Conservation (phyloP, 2,797 vertebrate species). For the Phrynocephalus guinanensis region DNA sequence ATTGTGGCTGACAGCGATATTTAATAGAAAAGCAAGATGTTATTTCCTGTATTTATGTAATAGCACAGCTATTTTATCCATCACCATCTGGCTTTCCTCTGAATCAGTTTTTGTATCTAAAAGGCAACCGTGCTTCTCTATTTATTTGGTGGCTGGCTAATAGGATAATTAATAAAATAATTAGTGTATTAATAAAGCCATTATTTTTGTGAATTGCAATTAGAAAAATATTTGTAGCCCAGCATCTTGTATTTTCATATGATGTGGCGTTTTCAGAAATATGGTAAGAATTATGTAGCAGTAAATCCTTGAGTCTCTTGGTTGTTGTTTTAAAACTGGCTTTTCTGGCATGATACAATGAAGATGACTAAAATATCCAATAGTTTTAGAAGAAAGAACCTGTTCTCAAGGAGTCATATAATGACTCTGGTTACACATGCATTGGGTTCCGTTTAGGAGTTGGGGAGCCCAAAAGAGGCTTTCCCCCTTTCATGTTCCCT, state of each 20-base stretch:
- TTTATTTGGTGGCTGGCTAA: not conserved
- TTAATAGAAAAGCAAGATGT: slow-evolving; percentile 21
- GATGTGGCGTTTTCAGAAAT: not conserved
- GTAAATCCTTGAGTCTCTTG: not conserved
- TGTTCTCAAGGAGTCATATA: no score
- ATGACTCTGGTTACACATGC: no score
- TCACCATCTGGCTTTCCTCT: slow-evolving; percentile 10
- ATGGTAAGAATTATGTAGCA: not conserved
- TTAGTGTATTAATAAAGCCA: not conserved
- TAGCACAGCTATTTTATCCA: slow-evolving; percentile 35
- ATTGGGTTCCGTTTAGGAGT: no score
- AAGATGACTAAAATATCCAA: no score
- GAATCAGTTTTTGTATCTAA: slow-evolving; percentile 43
- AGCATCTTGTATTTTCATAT: not conserved
- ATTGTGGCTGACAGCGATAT: slow-evolving; percentile 39
- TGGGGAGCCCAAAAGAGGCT: no score
- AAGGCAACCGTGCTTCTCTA: slow-evolving; percentile 31
- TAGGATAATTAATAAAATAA: slow-evolving; percentile 6
- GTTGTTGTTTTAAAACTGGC: not conserved
- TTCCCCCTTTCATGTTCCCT: no score
- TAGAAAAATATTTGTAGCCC: not conserved
- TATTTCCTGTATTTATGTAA: slow-evolving; percentile 53
- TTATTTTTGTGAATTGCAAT: not conserved
- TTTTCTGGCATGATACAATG: not conserved
- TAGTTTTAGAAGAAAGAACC: no score